Base-by-base conservation (phyloP, 92 coral and sea anemone species). In the Actinernus sp. region DNA sequence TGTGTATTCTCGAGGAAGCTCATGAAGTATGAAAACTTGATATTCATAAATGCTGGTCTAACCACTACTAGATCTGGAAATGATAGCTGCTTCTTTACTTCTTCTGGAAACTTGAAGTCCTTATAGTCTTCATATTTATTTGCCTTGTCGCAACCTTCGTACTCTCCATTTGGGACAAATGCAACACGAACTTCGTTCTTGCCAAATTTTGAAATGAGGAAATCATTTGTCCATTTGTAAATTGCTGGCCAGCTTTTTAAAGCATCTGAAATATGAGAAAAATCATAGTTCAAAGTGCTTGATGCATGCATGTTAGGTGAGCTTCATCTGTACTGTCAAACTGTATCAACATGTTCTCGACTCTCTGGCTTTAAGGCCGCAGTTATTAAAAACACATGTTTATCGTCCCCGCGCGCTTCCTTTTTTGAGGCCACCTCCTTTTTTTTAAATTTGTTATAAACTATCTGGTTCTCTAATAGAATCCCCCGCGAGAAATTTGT, bases 61-160 rank as follows among this genome's bases (percentile, higher is more conserved):
- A 90, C 97, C 32, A 90, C 97, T 16, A 90, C 97, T 37, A 90
- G 66, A 56, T 90, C 97, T 25, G 92, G 77, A 51, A 90, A 90
- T 2, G 87, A 74, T 3, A 90, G 68, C 47, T 90, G 88, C 8
- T 74, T 68, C 49, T 78, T 74, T 4, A 90, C 89, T 22, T 24
- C 61, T 37, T 86, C 73, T 34, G 97, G 97, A 18, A 77, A 36
- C 27, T 76, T 67, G 24, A 90, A 90, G 2, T 72, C 19, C 41
- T 86, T 76, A 23, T 69, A 86, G 65, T 90, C 76, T 26, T 87
- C 87, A 56, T 83, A 86, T 59, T 70, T 21, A 12, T 63, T 28
- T 7, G 97, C 92, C 29, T 81, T 75, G 3, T 90, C 92, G 55
- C 97, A 90, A 3, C 97, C 97, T 54, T 90, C 97, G 37, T 85